These are phyloP conservation scores for Neodiprion lecontei DNA, from an alignment of 1,140 invertebrate genomes.

Conservation along the genomic window DNA sequence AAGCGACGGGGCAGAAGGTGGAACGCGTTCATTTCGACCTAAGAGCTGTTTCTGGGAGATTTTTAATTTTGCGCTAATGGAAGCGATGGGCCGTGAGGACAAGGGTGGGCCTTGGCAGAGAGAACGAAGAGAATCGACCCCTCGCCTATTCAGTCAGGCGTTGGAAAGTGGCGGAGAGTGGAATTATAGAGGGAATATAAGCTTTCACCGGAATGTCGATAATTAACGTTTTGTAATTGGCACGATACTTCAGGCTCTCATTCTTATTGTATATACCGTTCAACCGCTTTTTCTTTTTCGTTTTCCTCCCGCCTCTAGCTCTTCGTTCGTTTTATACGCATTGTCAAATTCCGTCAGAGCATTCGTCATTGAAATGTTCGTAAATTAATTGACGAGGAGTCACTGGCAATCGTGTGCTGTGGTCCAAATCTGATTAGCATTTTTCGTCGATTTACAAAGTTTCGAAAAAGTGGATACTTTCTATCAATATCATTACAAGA, in stretches of 20 bases:
- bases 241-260: background rate
- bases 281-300: background rate
- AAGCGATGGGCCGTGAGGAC: slow-evolving; percentile 1
- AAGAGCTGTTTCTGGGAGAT: background rate
- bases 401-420: no score
- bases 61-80: background rate
- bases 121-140: background rate
- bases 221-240: slow-evolving; percentile 6
- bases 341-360: no score
- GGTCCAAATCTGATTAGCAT: no score
- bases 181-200: background rate
- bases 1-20: background rate
- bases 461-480: no score
- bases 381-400: no score
- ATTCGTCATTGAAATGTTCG: no score
- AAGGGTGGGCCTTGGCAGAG: background rate
- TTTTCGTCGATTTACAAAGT: no score
- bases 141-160: background rate
- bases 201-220: background rate
- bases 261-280: background rate
- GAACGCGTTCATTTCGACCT: background rate
- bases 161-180: slow-evolving; percentile 3
- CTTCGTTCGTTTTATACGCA: background rate
- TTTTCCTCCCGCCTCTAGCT: no score
- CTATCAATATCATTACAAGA: no score